These are phyloP conservation scores for Corticium candelabrum DNA, from an alignment of 37 sponge, comb jelly and placozoan species.

Conservation along the genomic window DNA sequence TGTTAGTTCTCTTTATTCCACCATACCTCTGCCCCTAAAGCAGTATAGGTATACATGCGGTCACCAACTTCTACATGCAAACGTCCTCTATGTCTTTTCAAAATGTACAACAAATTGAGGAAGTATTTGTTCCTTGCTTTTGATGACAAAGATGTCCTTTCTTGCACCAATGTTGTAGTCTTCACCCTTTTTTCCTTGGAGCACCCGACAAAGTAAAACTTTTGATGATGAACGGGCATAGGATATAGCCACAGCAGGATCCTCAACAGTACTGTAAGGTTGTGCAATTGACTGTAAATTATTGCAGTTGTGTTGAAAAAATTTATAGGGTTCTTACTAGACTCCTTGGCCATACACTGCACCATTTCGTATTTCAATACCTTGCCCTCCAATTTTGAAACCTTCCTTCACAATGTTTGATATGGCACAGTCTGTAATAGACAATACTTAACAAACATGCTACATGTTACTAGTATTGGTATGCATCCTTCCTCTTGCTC, in stretches of 20 bases:
- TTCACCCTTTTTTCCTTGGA: background rate
- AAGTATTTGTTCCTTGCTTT: background rate
- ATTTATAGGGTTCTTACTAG: background rate
- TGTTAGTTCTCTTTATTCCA: no score
- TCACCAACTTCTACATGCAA: no score
- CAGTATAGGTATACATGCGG: no score
- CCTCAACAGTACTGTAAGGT: background rate
- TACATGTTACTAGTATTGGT: no score
- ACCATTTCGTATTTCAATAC: background rate
- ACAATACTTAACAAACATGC: no score
- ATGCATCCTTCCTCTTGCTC: no score
- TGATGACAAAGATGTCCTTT: background rate
- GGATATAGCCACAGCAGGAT: background rate
- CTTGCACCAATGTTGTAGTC: background rate
- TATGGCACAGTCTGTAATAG: background rate
- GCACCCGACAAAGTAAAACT: background rate
- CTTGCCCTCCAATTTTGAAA: background rate
- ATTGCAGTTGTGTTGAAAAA: background rate
- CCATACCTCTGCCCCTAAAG: no score
- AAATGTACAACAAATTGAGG: background rate
- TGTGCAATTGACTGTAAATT: no score
- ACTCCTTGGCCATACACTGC: background rate
- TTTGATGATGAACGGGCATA: background rate
- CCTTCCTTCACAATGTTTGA: background rate
- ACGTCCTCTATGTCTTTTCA: no score